Percentiles rank a stretch among this genome's conserved stretches.
Conservation (phyloP, 2,797 vertebrate genomes). For the Cheirogaleus major region DNA sequence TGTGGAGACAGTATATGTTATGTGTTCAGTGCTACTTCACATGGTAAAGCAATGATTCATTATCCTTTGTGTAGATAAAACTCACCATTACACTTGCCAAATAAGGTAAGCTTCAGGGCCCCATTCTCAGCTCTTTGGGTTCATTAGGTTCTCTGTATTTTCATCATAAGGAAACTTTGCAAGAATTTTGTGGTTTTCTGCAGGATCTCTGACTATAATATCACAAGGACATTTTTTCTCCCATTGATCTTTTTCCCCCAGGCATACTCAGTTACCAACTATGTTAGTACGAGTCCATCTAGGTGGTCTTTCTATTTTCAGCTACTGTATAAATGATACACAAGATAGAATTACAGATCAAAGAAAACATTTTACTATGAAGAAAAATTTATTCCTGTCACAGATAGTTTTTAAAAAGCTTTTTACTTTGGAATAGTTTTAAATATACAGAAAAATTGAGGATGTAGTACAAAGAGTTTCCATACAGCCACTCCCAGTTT, state of each 20-base stretch:
- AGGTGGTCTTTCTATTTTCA: conserved; percentile 30
- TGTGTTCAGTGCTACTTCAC: neutral
- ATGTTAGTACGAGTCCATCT: neutral
- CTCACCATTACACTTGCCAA: neutral
- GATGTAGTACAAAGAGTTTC: neutral
- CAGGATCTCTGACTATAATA: neutral
- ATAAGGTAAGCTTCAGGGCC: neutral
- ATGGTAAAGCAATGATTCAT: neutral
- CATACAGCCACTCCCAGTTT: neutral
- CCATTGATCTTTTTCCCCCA: conserved; percentile 42
- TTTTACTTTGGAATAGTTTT: neutral
- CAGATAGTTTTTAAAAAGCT: neutral
- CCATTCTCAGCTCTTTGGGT: neutral
- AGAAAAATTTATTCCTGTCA: neutral
- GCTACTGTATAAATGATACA: neutral
- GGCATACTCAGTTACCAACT: neutral
- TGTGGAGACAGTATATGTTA: neutral
- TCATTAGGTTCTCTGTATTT: neutral
- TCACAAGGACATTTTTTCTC: conserved; percentile 17
- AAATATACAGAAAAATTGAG: neutral
- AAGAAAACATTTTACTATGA: neutral
- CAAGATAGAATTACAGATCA: conserved; percentile 22
- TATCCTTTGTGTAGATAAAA: conserved; percentile 2
- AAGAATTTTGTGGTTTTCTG: neutral
- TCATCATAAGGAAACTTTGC: neutral